Percentiles rank a stretch among this genome's conserved stretches.
Evolutionary conservation across 35 echinoderm and acorn worm species (phyloP).

Genomic region (Lytechinus pictus): DNA sequence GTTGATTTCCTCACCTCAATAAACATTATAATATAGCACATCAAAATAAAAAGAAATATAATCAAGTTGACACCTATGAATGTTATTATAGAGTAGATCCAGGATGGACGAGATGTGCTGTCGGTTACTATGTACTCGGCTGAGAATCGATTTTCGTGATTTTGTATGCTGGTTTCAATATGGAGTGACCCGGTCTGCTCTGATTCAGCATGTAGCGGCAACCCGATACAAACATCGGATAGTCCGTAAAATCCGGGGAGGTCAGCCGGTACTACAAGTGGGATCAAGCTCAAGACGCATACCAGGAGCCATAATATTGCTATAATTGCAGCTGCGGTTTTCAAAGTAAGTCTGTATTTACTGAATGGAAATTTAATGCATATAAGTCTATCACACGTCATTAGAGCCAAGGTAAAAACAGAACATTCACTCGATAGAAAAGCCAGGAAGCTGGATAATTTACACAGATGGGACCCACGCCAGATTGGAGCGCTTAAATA

Average conservation of each 20-base stretch:
- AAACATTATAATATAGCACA: constrained; percentile 61
- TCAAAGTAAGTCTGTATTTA: constrained; percentile 39
- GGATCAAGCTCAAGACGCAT: constrained; percentile 24
- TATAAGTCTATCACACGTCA: constrained; percentile 81
- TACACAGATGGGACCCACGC: constrained; percentile 63
- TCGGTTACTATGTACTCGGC: neutral
- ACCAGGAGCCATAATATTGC: constrained; percentile 62
- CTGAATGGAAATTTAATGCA: constrained; percentile 82
- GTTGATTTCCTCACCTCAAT: constrained; percentile 38
- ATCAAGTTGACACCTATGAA: constrained; percentile 63
- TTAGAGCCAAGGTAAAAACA: constrained; percentile 65
- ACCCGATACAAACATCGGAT: constrained; percentile 82
- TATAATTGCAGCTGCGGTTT: constrained; percentile 6
- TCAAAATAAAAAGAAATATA: constrained; percentile 50
- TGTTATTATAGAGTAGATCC: constrained; percentile 54
- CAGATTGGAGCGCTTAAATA: constrained; percentile 59
- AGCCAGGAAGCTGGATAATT: constrained; percentile 68
- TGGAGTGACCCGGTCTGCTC: constrained; percentile 42
- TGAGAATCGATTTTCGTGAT: neutral
- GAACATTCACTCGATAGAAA: constrained; percentile 80
- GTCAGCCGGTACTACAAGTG: constrained; percentile 47
- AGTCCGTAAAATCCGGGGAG: constrained; percentile 68
- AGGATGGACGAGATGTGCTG: constrained; percentile 49
- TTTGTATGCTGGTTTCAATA: neutral
- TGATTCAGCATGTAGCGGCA: constrained; percentile 63